Evolutionary conservation across 2,113 vertebrate species (phyloP).

Genomic region (Coryphaenoides rupestris): DNA sequence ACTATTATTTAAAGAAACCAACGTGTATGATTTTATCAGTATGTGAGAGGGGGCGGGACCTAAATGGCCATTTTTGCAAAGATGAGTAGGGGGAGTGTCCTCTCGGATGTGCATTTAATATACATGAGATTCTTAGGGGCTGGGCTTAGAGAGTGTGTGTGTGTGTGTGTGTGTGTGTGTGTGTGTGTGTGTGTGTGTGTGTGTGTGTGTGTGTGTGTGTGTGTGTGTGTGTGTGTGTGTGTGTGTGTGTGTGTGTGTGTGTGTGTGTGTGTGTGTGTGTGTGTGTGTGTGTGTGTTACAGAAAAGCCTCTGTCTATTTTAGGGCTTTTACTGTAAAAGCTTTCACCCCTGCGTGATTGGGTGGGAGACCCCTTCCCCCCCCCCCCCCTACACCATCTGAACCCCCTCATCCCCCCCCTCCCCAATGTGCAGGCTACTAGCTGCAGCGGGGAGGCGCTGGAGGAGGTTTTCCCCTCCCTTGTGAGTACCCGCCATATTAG

Average conservation of each 20-base stretch:
- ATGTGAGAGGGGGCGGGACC: conserved; percentile 10
- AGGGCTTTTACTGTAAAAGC: conserved; percentile 99
- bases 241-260: conserved; percentile 98
- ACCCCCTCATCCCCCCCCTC: conserved; percentile 79
- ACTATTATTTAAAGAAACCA: neutral
- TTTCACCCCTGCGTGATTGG: conserved; percentile 97
- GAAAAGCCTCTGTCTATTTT: conserved; percentile 99
- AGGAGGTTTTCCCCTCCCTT: conserved; percentile 97
- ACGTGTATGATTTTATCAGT: neutral
- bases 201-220: conserved; percentile 98
- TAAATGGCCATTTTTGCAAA: conserved; percentile 27
- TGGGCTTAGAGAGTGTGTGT: conserved; percentile 78
- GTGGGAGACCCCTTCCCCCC: conserved; percentile 89
- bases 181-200: conserved; percentile 98
- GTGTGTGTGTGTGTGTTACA: conserved; percentile 99
- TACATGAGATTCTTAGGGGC: conserved; percentile 20
- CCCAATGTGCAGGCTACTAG: conserved; percentile 99
- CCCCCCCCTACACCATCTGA: conserved; percentile 91
- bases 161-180: conserved; percentile 98
- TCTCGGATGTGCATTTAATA: conserved; percentile 28
- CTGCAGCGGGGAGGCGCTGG: conserved; percentile 96
- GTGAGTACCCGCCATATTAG: conserved; percentile 99
- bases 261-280: conserved; percentile 98
- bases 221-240: conserved; percentile 98
- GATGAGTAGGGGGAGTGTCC: conserved; percentile 26